Percentiles rank a stretch among this genome's conserved stretches.
These are phyloP conservation scores for Cacatua alba DNA, from an alignment of 2,113 vertebrate genomes.

Conservation along the genomic window DNA sequence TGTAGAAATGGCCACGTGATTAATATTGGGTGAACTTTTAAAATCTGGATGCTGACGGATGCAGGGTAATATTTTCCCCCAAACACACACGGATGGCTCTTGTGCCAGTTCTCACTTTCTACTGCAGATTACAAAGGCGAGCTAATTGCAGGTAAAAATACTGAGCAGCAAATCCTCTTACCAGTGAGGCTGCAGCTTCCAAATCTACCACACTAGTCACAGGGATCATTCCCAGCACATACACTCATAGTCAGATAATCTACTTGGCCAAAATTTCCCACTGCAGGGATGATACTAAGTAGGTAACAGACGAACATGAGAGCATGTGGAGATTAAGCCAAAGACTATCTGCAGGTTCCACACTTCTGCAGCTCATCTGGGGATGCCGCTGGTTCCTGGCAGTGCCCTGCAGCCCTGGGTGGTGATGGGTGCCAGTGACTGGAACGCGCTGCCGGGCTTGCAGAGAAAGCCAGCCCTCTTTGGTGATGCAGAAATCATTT, in stretches of 20 bases:
- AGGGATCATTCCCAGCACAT: not conserved
- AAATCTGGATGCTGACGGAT: not conserved
- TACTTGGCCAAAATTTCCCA: not conserved
- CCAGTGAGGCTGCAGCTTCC: not conserved
- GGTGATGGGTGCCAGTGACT: not conserved
- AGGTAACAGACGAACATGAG: not conserved
- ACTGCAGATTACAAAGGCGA: not conserved
- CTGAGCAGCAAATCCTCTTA: conserved; percentile 34
- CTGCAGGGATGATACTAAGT: not conserved
- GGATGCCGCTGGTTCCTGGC: not conserved
- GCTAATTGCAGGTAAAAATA: conserved; percentile 4
- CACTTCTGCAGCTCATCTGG: not conserved
- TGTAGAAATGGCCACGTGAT: not conserved
- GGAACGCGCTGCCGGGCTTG: not conserved
- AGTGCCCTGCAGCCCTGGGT: fast-evolving
- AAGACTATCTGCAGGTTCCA: not conserved
- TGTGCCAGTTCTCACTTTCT: not conserved
- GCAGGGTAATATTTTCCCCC: not conserved
- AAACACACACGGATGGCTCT: not conserved
- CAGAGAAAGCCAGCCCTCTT: not conserved
- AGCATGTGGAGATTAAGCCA: not conserved
- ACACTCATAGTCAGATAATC: not conserved
- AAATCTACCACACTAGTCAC: not conserved
- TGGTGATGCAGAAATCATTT: conserved; percentile 45
- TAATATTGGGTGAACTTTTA: conserved; percentile 17